Evolutionary conservation across 2,888 invertebrate genomes (phyloP).

Genomic region (Loripinus fragilis): DNA sequence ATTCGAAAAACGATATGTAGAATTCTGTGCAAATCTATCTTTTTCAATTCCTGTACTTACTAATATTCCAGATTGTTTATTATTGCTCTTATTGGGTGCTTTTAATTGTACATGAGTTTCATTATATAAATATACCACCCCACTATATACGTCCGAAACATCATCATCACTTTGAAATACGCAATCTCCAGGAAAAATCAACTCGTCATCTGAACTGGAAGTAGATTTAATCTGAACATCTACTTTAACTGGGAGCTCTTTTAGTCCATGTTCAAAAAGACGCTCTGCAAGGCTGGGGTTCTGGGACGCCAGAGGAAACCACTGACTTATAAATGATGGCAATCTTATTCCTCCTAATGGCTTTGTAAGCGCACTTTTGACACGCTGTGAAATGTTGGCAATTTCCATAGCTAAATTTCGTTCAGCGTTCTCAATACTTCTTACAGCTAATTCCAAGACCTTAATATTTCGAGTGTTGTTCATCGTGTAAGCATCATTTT

Average conservation of each 20-base stretch:
- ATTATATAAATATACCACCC: constrained; percentile 49
- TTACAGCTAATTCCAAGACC: not conserved
- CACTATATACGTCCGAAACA: constrained; percentile 22
- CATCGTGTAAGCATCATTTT: not conserved
- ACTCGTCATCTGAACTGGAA: constrained; percentile 34
- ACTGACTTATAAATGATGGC: constrained; percentile 42
- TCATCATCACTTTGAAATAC: constrained; percentile 46
- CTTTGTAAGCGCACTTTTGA: not conserved
- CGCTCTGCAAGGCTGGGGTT: not conserved
- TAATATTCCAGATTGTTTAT: constrained; percentile 28
- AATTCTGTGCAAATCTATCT: not conserved
- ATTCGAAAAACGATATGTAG: not conserved
- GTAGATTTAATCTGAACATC: constrained; percentile 42
- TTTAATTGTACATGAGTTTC: constrained; percentile 35
- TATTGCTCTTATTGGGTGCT: constrained; percentile 37
- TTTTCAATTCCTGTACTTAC: constrained; percentile 28
- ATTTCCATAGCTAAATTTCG: not conserved
- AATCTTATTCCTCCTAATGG: not conserved
- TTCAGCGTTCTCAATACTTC: not conserved
- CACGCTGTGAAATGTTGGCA: not conserved
- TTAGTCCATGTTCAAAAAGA: constrained; percentile 32
- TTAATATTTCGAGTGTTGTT: not conserved
- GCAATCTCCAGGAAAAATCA: constrained; percentile 43
- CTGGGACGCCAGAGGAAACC: constrained; percentile 43
- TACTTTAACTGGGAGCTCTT: constrained; percentile 40